phyloP scores from a whole-genome alignment of 2,797 vertebrate genomes.

The Danio choprae region DNA sequence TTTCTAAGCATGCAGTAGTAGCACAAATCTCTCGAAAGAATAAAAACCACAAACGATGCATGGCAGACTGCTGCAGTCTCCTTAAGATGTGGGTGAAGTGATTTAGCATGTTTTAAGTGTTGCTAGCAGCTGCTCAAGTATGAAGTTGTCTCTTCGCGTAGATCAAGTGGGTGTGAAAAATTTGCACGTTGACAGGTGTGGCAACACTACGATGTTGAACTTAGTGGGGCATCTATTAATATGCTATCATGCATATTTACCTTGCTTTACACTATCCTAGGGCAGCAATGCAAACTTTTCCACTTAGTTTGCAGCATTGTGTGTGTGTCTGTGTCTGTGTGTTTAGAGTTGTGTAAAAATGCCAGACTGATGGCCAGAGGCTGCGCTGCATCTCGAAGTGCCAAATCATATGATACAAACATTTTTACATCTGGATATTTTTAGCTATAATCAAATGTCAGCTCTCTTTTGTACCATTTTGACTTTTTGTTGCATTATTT shows the following conservation, averaged over 20 bases:
- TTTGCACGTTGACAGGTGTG: constrained; percentile 28
- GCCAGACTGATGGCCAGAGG: not conserved
- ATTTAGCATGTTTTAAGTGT: constrained; percentile 17
- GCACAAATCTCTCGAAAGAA: not conserved
- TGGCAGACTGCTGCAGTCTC: not conserved
- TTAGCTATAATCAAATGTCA: too few relatives aligned
- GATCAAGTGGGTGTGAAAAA: not conserved
- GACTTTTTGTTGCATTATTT: too few relatives aligned
- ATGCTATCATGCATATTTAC: not conserved
- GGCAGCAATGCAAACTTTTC: not conserved
- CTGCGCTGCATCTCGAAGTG: not conserved
- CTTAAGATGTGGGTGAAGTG: not conserved
- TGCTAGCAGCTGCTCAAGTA: constrained; percentile 33
- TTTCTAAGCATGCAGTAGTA: not conserved
- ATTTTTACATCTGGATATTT: too few relatives aligned
- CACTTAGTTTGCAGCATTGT: not conserved
- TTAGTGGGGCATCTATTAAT: not conserved
- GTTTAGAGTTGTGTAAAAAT: not conserved
- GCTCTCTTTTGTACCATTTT: too few relatives aligned
- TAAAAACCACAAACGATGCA: not conserved
- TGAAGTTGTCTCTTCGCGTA: not conserved
- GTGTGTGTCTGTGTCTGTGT: not conserved
- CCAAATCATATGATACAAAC: not conserved
- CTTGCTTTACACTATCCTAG: not conserved
- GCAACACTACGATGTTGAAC: not conserved